A percentile compares a stretch with the other conserved stretches of the same genome.
Conservation (phyloP, 2,888 invertebrate genomes). For the Callosobruchus maculatus region DNA sequence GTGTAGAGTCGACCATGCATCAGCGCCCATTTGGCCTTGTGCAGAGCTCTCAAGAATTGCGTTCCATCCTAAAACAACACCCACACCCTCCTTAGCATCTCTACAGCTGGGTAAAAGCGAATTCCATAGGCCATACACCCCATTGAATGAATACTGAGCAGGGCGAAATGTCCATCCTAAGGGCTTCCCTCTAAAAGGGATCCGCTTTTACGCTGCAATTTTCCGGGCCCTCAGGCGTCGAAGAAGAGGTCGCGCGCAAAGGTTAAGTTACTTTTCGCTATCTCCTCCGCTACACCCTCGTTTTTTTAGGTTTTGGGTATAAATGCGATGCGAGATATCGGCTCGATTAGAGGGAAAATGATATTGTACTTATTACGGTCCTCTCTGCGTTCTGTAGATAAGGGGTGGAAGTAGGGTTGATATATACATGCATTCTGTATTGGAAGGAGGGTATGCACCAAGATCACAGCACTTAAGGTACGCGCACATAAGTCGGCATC, state of each 20-base stretch:
- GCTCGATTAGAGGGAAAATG: neutral
- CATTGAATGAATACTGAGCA: neutral
- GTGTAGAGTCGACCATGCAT: too few relatives aligned
- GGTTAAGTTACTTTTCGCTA: neutral
- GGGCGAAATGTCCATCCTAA: neutral
- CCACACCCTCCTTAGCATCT: neutral
- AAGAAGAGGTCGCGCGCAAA: neutral
- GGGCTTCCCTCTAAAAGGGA: constrained; percentile 11
- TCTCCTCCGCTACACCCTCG: neutral
- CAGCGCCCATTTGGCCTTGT: too few relatives aligned
- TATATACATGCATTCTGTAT: too few relatives aligned
- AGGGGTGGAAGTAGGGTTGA: neutral
- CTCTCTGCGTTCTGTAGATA: neutral
- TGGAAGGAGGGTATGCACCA: too few relatives aligned
- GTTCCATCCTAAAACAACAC: neutral
- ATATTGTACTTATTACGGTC: neutral
- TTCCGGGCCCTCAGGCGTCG: constrained; percentile 43
- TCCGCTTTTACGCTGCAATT: constrained; percentile 48
- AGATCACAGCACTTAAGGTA: too few relatives aligned
- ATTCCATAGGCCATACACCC: neutral
- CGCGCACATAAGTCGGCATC: too few relatives aligned
- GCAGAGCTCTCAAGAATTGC: neutral
- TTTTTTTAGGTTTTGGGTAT: neutral
- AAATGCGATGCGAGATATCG: neutral
- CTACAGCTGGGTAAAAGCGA: neutral